These are phyloP conservation scores for Camponotus floridanus DNA, from an alignment of 1,140 invertebrate species.

Conservation along the genomic window DNA sequence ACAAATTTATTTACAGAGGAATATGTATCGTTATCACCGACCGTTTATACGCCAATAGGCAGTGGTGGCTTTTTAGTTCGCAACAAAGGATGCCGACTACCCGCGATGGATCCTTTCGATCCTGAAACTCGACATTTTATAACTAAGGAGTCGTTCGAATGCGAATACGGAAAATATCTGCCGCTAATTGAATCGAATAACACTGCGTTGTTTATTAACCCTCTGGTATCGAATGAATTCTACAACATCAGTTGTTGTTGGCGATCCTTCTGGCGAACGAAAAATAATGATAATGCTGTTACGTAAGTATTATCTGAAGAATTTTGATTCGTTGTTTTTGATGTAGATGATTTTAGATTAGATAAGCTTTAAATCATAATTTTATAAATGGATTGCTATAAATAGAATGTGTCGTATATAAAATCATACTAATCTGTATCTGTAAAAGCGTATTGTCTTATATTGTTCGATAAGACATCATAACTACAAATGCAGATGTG, in stretches of 20 bases:
- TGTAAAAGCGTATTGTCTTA: background rate
- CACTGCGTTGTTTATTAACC: constrained; percentile 87
- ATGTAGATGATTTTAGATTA: background rate
- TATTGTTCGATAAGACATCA: too few species aligned
- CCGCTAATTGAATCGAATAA: constrained; percentile 89
- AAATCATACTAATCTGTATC: background rate
- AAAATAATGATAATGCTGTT: constrained; percentile 82
- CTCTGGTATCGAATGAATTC: constrained; percentile 83
- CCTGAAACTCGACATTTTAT: constrained; percentile 85
- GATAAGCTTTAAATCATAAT: background rate
- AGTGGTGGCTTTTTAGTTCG: constrained; percentile 87
- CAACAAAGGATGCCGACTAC: constrained; percentile 92
- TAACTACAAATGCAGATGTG: background rate
- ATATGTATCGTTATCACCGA: constrained; percentile 48
- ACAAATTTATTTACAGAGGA: constrained; percentile 49
- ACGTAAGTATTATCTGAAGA: constrained; percentile 74
- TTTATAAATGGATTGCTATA: background rate
- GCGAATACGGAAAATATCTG: constrained; percentile 84
- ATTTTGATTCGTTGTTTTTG: background rate
- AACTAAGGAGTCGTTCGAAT: constrained; percentile 82
- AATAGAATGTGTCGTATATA: background rate
- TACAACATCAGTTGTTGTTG: constrained; percentile 88
- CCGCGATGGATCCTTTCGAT: constrained; percentile 91
- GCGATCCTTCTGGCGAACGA: constrained; percentile 87
- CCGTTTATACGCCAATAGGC: constrained; percentile 25